Conservation (phyloP, 2,888 invertebrate species). For the Thera obeliscata region DNA sequence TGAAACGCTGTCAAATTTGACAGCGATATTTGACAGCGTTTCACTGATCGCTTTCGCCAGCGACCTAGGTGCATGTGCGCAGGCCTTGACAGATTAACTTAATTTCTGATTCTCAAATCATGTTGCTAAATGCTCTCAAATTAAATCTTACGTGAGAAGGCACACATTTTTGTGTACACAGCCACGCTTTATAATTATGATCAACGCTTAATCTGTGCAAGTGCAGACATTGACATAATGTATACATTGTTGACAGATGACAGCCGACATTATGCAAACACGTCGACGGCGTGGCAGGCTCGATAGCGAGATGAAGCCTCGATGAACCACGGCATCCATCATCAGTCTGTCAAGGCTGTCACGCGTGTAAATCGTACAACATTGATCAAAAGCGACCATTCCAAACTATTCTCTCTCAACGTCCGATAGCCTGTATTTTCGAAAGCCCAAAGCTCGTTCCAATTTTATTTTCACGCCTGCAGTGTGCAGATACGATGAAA, state of each 20-base stretch:
- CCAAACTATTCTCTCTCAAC: constrained; percentile 41
- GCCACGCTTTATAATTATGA: constrained; percentile 10
- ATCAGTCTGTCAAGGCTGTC: constrained; percentile 35
- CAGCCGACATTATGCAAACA: constrained; percentile 35
- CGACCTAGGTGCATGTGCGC: too few species aligned
- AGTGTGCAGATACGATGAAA: constrained; percentile 78
- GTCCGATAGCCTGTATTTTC: constrained; percentile 57
- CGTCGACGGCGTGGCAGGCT: constrained; percentile 25
- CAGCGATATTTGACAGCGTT: too few species aligned
- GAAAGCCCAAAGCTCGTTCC: constrained; percentile 71
- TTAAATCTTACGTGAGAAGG: too few species aligned
- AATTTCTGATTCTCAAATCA: too few species aligned
- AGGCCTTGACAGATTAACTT: too few species aligned
- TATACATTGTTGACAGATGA: constrained; percentile 21
- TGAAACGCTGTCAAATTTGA: too few species aligned
- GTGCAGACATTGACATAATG: constrained; percentile 27
- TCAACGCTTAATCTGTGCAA: constrained; percentile 17
- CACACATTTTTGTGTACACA: background rate
- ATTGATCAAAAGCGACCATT: constrained; percentile 44
- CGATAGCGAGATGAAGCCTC: constrained; percentile 31
- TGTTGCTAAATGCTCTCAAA: too few species aligned
- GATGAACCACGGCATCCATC: constrained; percentile 32
- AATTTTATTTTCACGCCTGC: constrained; percentile 81
- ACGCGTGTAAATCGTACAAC: constrained; percentile 39
- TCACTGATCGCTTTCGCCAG: too few species aligned